Evolutionary conservation across 2,888 invertebrate genomes (phyloP).

Genomic region (Cheilosia pagana): DNA sequence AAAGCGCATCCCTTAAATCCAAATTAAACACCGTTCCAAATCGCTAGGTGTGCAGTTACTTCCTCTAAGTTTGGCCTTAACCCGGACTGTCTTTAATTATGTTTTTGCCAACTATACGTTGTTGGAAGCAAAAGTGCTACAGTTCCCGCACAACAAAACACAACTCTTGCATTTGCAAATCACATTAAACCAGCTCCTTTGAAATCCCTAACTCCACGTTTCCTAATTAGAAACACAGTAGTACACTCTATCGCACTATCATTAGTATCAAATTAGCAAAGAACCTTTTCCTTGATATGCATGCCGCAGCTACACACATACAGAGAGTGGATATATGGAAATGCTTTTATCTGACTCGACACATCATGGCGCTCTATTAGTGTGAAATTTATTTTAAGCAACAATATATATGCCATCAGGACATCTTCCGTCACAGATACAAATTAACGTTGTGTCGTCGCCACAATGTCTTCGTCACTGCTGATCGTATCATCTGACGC

Average conservation of each 20-base stretch:
- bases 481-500: constrained; percentile 14
- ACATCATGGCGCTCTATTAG: not conserved
- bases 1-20: too few relatives aligned
- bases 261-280: constrained; percentile 28
- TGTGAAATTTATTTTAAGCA: not conserved
- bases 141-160: not conserved
- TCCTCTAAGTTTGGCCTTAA: too few relatives aligned
- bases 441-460: not conserved
- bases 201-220: not conserved
- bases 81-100: too few relatives aligned
- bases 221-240: constrained; percentile 30
- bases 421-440: not conserved
- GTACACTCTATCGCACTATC: constrained; percentile 18
- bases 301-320: constrained; percentile 1
- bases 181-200: constrained; percentile 1
- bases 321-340: not conserved
- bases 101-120: not conserved
- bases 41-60: too few relatives aligned
- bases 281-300: constrained; percentile 6
- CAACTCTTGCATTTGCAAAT: constrained; percentile 8
- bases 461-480: constrained; percentile 5
- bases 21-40: too few relatives aligned
- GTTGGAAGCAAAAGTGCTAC: not conserved
- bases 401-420: not conserved
- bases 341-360: constrained; percentile 22